Evolutionary conservation across 1,140 invertebrate genomes (phyloP), one percentile per base, ranked within the genome.

Genomic region (Drosophila bocqueti): DNA sequence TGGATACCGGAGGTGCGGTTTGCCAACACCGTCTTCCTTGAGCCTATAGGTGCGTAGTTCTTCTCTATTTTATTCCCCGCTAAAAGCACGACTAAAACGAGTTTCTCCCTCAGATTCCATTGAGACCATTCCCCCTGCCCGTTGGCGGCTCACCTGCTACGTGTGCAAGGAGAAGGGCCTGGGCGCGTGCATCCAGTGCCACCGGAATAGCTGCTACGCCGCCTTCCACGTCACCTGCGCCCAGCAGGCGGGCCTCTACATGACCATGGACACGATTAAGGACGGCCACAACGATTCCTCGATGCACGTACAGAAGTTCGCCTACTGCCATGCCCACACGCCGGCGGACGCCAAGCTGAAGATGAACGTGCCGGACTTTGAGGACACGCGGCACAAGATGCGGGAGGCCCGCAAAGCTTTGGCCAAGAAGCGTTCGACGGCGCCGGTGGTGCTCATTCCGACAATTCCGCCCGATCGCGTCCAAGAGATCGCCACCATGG

Each of bases 1-100:
- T 99, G 99, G 98, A 99, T 99, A 90, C 99, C 99, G 5, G 99
- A 99, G 96, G 98, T 99, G 4, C 95, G 98, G 75, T 99, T 99
- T 94, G 98, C 98, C 2, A 99, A 99, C 91, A 98, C 97, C 4
- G 97, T 98, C 1, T 99, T 99, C 93, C 94, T 99, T 57, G 99
- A 99, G 93, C 99, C 99, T 6, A 98, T 99, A 58, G 92, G 92
- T 93, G 62, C 76, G 80, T 96, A 77, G 63, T 73, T 11, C 4
- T 73, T 11, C 4, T 7, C 7, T 21, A 0, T 1, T 0, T 2
- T 24, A 26, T 15, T 9, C 18, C 18, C 3, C 4, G 2, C 8
- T 1, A 0, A 26, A 8, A 11, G 9, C 10, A 1, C 0, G 40
- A 18, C 18, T 26, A 34, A 74, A 15, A 9, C 8, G 6, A 15